phyloP scores from a whole-genome alignment of 2,888 invertebrate species.

The Andrena minutula region DNA sequence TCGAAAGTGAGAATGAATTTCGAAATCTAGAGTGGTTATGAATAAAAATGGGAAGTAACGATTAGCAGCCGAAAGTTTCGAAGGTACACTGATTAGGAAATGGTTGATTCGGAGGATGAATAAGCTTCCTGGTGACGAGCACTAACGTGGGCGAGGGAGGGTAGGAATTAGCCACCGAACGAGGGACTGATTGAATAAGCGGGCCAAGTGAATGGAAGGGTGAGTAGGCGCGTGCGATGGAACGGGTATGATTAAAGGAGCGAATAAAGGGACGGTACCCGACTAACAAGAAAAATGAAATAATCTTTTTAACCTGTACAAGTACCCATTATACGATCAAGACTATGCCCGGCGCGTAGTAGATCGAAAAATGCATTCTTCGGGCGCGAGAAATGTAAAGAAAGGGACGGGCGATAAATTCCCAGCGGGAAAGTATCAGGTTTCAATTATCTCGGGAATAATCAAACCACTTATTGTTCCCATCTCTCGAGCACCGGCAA shows the following conservation, averaged over 20 bases:
- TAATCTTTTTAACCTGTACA: background rate
- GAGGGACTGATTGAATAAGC: conserved; percentile 25
- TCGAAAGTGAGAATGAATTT: too few species aligned
- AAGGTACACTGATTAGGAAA: background rate
- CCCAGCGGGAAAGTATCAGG: conserved; percentile 32
- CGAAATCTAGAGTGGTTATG: too few species aligned
- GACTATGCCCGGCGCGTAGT: background rate
- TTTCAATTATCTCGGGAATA: conserved; percentile 50
- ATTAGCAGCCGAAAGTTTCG: too few species aligned
- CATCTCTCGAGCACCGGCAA: conserved; percentile 13
- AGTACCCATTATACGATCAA: background rate
- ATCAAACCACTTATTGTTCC: conserved; percentile 30
- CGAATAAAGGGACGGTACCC: conserved; percentile 4
- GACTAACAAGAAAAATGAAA: conserved; percentile 2
- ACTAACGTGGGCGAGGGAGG: background rate
- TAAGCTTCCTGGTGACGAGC: background rate
- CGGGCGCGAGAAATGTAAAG: background rate
- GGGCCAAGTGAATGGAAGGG: background rate
- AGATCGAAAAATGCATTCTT: conserved; percentile 29
- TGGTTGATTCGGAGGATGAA: background rate
- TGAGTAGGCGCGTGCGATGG: conserved; percentile 2
- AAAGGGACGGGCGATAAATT: conserved; percentile 23
- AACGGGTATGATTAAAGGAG: conserved; percentile 28
- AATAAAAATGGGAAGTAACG: too few species aligned
- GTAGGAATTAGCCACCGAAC: conserved; percentile 4